These are phyloP conservation scores for Chloroceryle aenea DNA, from an alignment of 2,113 vertebrate species.

Conservation along the genomic window DNA sequence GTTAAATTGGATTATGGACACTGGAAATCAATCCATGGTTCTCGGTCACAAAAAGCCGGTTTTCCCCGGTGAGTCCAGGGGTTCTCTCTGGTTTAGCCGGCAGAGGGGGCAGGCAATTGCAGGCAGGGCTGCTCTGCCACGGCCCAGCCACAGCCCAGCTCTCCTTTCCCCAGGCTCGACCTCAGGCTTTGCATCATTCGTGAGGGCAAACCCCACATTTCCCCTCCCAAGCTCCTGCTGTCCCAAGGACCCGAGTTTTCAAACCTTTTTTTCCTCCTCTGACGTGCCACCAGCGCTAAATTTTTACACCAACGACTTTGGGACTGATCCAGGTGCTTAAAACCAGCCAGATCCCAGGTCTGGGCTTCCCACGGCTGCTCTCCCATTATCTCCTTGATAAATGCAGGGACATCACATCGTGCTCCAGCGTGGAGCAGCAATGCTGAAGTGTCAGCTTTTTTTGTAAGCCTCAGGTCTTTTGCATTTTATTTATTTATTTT, in stretches of 20 bases:
- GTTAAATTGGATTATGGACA: neutral
- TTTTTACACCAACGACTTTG: rapidly evolving
- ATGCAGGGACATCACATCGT: rapidly evolving
- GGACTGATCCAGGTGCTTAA: neutral
- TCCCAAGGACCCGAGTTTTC: neutral
- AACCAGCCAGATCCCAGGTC: neutral
- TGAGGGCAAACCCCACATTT: rapidly evolving
- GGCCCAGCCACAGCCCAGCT: neutral
- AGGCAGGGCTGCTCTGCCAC: neutral
- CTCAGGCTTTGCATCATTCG: neutral
- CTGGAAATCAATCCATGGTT: neutral
- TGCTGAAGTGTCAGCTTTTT: neutral
- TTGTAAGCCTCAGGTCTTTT: neutral
- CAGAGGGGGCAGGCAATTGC: constrained; percentile 40
- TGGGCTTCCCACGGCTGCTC: neutral
- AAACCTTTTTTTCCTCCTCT: neutral
- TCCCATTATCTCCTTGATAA: neutral
- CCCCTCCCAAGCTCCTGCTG: neutral
- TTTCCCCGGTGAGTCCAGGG: neutral
- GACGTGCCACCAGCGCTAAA: neutral
- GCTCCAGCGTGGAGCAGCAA: neutral
- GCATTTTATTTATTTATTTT: too few species aligned
- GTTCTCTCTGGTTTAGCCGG: neutral
- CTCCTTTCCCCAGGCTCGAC: neutral
- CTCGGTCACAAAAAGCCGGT: rapidly evolving